phyloP scores from a whole-genome alignment of 2,113 vertebrate genomes.

The Eidolon helvum region DNA sequence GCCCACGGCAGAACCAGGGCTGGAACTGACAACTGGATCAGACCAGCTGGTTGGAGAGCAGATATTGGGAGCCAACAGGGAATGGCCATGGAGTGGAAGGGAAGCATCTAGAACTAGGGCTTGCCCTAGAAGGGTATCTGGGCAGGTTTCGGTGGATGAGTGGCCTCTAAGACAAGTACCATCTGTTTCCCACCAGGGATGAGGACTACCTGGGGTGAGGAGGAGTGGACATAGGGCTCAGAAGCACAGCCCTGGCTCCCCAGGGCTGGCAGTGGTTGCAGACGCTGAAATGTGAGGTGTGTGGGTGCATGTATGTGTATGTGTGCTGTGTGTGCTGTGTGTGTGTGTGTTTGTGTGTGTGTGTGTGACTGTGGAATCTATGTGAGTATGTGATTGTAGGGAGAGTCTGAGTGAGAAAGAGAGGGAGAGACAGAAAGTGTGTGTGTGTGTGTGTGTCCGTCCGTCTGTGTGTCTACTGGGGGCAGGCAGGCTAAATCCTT shows the following conservation, averaged over 20 bases:
- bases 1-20: neutral
- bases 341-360: neutral
- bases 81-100: neutral
- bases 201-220: neutral
- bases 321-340: neutral
- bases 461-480: neutral
- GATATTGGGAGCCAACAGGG: neutral
- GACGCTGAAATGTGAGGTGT: neutral
- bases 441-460: neutral
- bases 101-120: neutral
- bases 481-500: constrained; percentile 66
- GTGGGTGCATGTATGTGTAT: neutral
- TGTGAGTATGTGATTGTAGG: neutral
- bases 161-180: neutral
- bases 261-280: neutral
- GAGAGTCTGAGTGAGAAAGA: neutral
- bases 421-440: too few species aligned
- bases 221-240: fast-evolving
- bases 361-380: neutral
- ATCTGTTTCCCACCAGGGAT: neutral
- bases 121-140: neutral
- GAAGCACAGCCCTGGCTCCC: neutral
- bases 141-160: neutral
- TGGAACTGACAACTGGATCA: neutral
- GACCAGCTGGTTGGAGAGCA: neutral